These are phyloP conservation scores for Philopotamus ludificatus DNA, from an alignment of 1,140 invertebrate species.

Conservation along the genomic window DNA sequence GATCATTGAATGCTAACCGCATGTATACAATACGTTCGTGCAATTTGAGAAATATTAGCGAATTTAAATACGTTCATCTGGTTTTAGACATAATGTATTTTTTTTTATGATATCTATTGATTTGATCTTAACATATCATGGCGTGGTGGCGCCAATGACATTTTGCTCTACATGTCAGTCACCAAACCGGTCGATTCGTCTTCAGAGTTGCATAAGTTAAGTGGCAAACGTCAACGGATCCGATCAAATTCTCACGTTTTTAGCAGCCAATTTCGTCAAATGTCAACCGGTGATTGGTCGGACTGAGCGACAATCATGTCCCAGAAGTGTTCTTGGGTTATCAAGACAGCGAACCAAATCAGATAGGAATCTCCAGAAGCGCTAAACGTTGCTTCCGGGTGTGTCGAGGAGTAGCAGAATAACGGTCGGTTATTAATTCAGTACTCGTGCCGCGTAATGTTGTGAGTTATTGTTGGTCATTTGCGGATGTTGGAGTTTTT, in stretches of 20 bases:
- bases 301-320: background rate
- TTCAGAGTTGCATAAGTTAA: background rate
- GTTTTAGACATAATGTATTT: too few relatives aligned
- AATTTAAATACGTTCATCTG: too few relatives aligned
- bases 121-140: too few relatives aligned
- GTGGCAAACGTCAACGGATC: background rate
- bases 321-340: background rate
- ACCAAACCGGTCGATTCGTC: background rate
- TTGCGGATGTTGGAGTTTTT: background rate
- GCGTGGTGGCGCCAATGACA: too few relatives aligned
- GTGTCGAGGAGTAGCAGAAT: background rate
- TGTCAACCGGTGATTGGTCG: background rate
- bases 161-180: background rate
- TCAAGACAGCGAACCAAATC: background rate
- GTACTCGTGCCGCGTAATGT: background rate
- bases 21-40: too few relatives aligned
- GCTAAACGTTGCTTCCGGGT: background rate
- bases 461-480: background rate
- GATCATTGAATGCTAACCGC: too few relatives aligned
- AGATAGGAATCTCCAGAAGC: background rate
- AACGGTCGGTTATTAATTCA: background rate
- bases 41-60: too few relatives aligned
- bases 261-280: background rate
- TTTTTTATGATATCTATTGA: too few relatives aligned
- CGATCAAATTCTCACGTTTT: background rate